Evolutionary conservation across 1,140 invertebrate species (phyloP), one percentile per base, ranked within the genome.

Genomic region (Drosophila nigrodunni): DNA sequence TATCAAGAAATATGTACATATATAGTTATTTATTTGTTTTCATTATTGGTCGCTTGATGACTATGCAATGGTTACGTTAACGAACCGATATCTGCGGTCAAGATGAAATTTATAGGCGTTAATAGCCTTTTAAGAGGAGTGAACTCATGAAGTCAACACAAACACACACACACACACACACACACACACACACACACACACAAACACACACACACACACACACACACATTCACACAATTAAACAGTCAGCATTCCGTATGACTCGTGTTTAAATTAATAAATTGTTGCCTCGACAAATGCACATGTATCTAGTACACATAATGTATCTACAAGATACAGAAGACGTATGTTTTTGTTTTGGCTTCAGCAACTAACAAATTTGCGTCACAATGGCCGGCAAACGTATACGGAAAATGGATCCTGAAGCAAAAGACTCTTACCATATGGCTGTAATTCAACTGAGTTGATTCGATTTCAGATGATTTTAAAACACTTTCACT

Each of bases 51-150:
- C 15, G 64, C 30, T 25, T 58, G 64, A 35, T 67, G 52, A 67
- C 54, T 58, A 67, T 57, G 30, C 54, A 67, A 58, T 58, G 65
- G 65, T 67, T 47, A 67, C 44, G 52, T 67, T 58, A 18, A 67
- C 34, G 43, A 57, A 67, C 65, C 37, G 34, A 18, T 59, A 57
- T 49, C 43, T 58, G 65, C 54, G 65, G 43, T 49, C 65, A 67
- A 57, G 15, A 57, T 44, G 18, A 58, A 67, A 67, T 39, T 58
- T 47, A 67, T 49, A 54, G 44, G 43, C 52, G 54, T 58, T 49
- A 67, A 58, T 49, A 34, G 44, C 30, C 34, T 67, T 67, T 67
- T 35, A 37, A 46, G 65, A 39, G 43, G 44, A 67, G 34, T 39
- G 44, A 47, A 58, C 18, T 30, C 44, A 59, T 25, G 54, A 58